These are phyloP conservation scores for Corynorhinus townsendii DNA, from an alignment of 2,113 vertebrate genomes.

Conservation along the genomic window DNA sequence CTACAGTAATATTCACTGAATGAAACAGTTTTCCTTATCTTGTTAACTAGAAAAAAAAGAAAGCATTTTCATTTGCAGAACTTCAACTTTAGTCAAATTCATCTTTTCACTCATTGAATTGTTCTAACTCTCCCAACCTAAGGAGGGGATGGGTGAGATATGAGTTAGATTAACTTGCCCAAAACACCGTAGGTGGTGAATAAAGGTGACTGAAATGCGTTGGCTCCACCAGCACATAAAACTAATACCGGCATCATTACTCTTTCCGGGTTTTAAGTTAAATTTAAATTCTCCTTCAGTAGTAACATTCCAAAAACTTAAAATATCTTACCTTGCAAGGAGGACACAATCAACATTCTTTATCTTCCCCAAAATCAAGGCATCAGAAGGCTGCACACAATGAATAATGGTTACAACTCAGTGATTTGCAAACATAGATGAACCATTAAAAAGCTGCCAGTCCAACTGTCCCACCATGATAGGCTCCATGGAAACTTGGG, in stretches of 20 bases:
- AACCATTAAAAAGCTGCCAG: background rate
- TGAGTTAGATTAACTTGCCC: background rate
- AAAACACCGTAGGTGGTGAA: too few relatives aligned
- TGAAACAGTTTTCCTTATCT: background rate
- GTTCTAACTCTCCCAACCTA: background rate
- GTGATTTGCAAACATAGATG: background rate
- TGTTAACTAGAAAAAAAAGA: background rate
- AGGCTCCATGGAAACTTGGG: background rate
- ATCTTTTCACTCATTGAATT: background rate
- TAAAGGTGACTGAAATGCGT: background rate
- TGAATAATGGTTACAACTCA: background rate
- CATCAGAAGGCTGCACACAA: slow-evolving; percentile 91
- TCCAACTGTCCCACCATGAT: background rate
- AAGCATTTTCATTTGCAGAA: background rate
- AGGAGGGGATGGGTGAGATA: background rate
- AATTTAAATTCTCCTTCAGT: background rate
- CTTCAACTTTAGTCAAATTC: background rate
- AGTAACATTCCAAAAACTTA: background rate
- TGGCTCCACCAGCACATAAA: background rate
- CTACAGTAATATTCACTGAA: background rate
- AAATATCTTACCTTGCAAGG: slow-evolving; percentile 88
- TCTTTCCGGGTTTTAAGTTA: background rate
- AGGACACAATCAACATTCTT: slow-evolving; percentile 96
- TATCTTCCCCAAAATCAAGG: slow-evolving; percentile 94
- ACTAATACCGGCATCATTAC: background rate